phyloP scores from a whole-genome alignment of 2,113 vertebrate genomes.

The Micromys minutus region DNA sequence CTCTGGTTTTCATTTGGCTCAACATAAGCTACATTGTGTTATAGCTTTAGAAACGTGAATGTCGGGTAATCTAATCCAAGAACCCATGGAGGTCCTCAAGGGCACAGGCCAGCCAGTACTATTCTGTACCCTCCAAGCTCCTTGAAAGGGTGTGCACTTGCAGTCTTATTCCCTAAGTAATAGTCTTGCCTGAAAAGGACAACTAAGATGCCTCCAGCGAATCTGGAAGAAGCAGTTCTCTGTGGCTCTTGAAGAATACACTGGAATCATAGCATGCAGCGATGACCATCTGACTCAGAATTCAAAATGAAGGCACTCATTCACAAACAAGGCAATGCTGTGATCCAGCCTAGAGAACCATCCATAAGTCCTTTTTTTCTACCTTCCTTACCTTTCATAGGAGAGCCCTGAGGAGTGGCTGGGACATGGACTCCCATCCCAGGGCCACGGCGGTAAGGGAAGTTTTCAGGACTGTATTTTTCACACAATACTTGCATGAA shows the following conservation, averaged over 20 bases:
- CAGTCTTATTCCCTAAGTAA: slow-evolving; percentile 24
- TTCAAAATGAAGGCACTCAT: slow-evolving; percentile 22
- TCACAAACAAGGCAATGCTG: slow-evolving; percentile 1
- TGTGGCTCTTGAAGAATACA: not conserved
- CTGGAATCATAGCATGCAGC: not conserved
- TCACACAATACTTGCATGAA: slow-evolving; percentile 97
- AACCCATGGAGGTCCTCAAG: not conserved
- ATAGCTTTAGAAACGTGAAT: slow-evolving; percentile 19
- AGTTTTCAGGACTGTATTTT: slow-evolving; percentile 98
- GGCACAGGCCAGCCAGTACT: not conserved
- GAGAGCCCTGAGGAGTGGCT: slow-evolving; percentile 93
- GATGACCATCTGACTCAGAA: slow-evolving; percentile 28
- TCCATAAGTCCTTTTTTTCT: not conserved
- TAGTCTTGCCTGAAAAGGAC: not conserved
- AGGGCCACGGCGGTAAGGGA: slow-evolving; percentile 95
- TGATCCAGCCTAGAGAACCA: slow-evolving; percentile 27
- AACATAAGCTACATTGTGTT: not conserved
- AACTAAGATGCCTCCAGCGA: not conserved
- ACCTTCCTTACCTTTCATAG: slow-evolving; percentile 92
- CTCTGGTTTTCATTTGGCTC: not conserved
- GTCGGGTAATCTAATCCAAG: not conserved
- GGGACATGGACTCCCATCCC: slow-evolving; percentile 94
- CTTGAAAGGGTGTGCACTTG: not conserved
- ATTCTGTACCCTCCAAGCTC: not conserved
- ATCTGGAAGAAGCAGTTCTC: not conserved